Percentiles rank a stretch among this genome's conserved stretches.
phyloP scores from a whole-genome alignment of 2,888 invertebrate species.

The Mythimna impura region DNA sequence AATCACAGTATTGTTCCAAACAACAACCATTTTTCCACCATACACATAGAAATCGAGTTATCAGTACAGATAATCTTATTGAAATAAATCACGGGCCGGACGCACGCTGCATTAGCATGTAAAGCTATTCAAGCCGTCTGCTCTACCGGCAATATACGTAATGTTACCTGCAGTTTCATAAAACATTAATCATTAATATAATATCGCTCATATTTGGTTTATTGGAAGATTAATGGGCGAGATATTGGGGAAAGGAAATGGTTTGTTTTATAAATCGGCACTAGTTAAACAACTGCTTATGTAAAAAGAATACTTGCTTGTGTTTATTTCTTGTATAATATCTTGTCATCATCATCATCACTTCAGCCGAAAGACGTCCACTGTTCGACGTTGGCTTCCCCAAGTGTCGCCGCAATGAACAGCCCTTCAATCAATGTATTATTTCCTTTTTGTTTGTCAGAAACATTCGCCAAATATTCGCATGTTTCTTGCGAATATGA shows the following conservation, averaged over 20 bases:
- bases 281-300: background rate
- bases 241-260: background rate
- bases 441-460: too few species aligned
- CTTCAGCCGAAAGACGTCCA: too few species aligned
- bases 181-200: slow-evolving; percentile 18
- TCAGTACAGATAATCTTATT: slow-evolving; percentile 56
- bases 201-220: slow-evolving; percentile 8
- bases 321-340: too few species aligned
- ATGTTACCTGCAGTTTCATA: slow-evolving; percentile 31
- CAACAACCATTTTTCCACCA: slow-evolving; percentile 20
- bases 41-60: slow-evolving; percentile 33
- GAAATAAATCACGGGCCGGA: slow-evolving; percentile 65
- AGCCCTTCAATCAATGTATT: too few species aligned
- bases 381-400: too few species aligned
- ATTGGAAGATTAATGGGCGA: slow-evolving; percentile 1
- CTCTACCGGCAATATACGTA: slow-evolving; percentile 41
- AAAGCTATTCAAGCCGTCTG: slow-evolving; percentile 30
- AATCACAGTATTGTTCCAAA: slow-evolving; percentile 27
- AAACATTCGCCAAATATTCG: too few species aligned
- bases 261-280: background rate
- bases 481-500: too few species aligned
- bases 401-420: too few species aligned
- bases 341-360: too few species aligned
- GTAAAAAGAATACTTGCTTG: too few species aligned
- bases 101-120: slow-evolving; percentile 49